Evolutionary conservation across 2,113 vertebrate species (phyloP).

Genomic region (Barnardius zonarius): DNA sequence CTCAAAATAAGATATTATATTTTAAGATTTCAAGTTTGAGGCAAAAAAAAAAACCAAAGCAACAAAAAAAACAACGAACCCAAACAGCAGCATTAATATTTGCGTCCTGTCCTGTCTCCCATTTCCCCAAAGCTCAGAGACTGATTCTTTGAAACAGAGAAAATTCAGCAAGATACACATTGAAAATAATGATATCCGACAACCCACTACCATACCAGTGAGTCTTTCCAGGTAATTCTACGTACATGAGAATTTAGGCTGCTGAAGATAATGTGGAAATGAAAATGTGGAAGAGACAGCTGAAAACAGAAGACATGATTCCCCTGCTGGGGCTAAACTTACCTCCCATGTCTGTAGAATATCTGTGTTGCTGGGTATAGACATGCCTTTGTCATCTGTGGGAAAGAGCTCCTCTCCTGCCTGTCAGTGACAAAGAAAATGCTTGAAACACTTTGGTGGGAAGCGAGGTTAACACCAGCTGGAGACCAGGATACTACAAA

Average conservation of each 20-base stretch:
- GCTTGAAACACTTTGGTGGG: background rate
- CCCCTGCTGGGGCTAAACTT: background rate
- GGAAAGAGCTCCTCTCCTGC: conserved; percentile 80
- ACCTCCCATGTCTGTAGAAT: conserved; percentile 90
- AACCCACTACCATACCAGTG: background rate
- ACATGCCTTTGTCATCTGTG: conserved; percentile 74
- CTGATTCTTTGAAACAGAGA: background rate
- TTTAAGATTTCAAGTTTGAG: background rate
- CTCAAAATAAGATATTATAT: background rate
- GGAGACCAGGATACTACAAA: background rate
- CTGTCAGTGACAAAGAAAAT: conserved; percentile 56
- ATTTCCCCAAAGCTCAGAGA: background rate
- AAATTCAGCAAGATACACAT: background rate
- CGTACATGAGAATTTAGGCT: background rate
- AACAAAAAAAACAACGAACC: too few relatives aligned
- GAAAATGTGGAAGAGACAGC: background rate
- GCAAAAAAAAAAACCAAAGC: rapidly evolving
- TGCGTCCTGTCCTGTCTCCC: background rate
- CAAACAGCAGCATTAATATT: background rate
- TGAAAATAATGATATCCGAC: background rate
- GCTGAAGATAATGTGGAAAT: background rate
- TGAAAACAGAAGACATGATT: background rate
- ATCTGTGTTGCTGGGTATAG: conserved; percentile 69
- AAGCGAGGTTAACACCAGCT: background rate
- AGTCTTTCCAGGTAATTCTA: background rate